Conservation (phyloP, 2,888 invertebrate species). For the Synanthedon vespiformis region DNA sequence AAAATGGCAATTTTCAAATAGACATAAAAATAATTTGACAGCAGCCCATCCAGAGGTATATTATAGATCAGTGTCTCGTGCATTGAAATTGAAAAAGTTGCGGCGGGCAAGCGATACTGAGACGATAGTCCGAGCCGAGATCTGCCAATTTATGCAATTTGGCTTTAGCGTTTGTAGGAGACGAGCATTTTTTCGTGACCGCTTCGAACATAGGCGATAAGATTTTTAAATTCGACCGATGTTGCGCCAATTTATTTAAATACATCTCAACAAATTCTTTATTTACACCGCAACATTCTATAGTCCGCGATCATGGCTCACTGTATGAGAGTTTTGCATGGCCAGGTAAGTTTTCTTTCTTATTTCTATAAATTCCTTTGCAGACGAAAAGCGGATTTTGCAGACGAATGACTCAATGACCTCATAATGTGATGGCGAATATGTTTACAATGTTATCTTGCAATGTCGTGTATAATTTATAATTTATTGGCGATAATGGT, state of each 20-base stretch:
- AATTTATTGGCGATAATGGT: constrained; percentile 20
- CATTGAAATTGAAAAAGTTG: too few relatives aligned
- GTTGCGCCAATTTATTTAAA: constrained; percentile 42
- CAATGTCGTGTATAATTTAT: constrained; percentile 14
- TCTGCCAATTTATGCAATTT: constrained; percentile 9
- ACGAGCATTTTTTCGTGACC: constrained; percentile 14
- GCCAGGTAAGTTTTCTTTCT: constrained; percentile 71
- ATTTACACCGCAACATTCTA: constrained; percentile 25
- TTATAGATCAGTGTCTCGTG: too few relatives aligned
- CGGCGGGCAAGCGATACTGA: too few relatives aligned
- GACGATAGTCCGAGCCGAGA: neutral
- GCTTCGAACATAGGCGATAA: constrained; percentile 21
- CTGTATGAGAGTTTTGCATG: constrained; percentile 82
- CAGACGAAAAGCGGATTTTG: constrained; percentile 6
- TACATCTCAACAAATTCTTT: constrained; percentile 19
- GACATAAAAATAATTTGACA: too few relatives aligned
- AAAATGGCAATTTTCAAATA: too few relatives aligned
- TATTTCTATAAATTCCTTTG: constrained; percentile 22
- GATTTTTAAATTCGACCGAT: constrained; percentile 39
- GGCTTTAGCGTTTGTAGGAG: constrained; percentile 23
- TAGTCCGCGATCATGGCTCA: constrained; percentile 77
- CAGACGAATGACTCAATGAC: constrained; percentile 6
- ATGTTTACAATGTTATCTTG: constrained; percentile 43
- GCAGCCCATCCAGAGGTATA: too few relatives aligned
- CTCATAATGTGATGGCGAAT: constrained; percentile 11